Base-by-base conservation (phyloP, 2,888 invertebrate genomes). In the Lasioglossum vierecki region DNA sequence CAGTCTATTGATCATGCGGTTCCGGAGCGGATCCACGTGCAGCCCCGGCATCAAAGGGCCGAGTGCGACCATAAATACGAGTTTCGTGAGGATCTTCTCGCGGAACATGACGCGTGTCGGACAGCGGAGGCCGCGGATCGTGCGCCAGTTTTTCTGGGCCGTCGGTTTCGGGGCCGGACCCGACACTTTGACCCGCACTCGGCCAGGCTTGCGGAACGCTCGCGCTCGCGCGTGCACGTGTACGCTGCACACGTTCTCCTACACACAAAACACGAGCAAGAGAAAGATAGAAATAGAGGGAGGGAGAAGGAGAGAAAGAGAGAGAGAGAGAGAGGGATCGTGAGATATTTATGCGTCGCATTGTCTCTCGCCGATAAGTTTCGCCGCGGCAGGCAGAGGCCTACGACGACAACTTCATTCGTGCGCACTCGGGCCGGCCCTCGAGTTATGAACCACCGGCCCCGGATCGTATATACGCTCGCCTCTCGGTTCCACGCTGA, bases 331-430 rank as follows among this genome's bases (percentile, higher is more conserved):
- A 63, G 94, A 93, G 93, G 91, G 91, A 87, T 91, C 91, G 91
- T 91, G 91, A 93, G 92, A 95, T 94, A 95, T 95, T 95, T 95
- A 95, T 95, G 94, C 94, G 93, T 91, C 92, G 93, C 94, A 95
- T 95, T 95, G 94, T 95, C 93, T 90, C 80, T 75, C 81, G 57
- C 90, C 90, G 90, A 90, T 90, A 90, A 89, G 86, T 86, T 71
- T 82, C 86, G 86, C 85, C 53, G 88, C 83, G 88, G 84, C 83
- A 84, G 83, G 89, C 87, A 81, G 86, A 86, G 76, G 82, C 82
- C 79, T 74, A 82, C 87, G 93, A 93, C 94, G 94, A 95, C 94
- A 94, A 94, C 94, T 95, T 95, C 93, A 95, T 95, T 93, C 93
- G 93, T 92, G 92, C 87, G 86, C 84, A 57, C 68, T 70, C 57